Conservation (phyloP, 2,888 invertebrate species). For the Amphiduros pacificus region DNA sequence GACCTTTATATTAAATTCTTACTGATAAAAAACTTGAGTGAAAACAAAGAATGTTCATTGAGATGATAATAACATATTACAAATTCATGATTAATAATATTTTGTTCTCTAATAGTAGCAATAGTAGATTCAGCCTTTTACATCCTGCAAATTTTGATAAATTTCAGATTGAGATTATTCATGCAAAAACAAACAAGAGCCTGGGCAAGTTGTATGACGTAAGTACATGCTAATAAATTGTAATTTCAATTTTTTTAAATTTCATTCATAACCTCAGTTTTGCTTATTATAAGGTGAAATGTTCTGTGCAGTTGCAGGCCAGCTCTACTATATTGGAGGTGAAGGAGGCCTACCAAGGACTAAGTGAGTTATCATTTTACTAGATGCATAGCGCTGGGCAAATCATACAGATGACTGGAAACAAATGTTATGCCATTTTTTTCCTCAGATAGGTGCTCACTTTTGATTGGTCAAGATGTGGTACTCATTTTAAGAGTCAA, state of each 20-base stretch:
- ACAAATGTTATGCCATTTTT: not conserved
- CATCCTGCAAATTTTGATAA: too few relatives aligned
- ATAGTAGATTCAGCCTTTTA: too few relatives aligned
- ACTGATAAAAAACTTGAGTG: too few relatives aligned
- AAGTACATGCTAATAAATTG: constrained; percentile 22
- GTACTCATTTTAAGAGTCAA: too few relatives aligned
- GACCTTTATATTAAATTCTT: too few relatives aligned
- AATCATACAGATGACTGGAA: not conserved
- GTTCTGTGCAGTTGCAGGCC: constrained; percentile 65
- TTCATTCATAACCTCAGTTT: not conserved
- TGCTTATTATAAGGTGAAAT: too few relatives aligned
- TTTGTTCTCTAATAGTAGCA: too few relatives aligned
- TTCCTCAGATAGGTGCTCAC: not conserved
- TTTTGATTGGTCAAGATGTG: too few relatives aligned
- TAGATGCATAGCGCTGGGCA: not conserved
- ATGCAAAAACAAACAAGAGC: constrained; percentile 33
- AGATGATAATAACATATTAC: too few relatives aligned
- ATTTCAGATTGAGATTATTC: constrained; percentile 34
- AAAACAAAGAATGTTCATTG: too few relatives aligned
- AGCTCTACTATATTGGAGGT: constrained; percentile 73
- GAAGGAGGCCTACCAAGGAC: constrained; percentile 70
- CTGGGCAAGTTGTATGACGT: constrained; percentile 35
- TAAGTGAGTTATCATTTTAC: constrained; percentile 41
- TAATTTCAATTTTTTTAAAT: not conserved
- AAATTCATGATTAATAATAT: too few relatives aligned